Evolutionary conservation across 2,797 vertebrate species (phyloP), one percentile per base, ranked within the genome.

Genomic region (Podarcis siculus): DNA sequence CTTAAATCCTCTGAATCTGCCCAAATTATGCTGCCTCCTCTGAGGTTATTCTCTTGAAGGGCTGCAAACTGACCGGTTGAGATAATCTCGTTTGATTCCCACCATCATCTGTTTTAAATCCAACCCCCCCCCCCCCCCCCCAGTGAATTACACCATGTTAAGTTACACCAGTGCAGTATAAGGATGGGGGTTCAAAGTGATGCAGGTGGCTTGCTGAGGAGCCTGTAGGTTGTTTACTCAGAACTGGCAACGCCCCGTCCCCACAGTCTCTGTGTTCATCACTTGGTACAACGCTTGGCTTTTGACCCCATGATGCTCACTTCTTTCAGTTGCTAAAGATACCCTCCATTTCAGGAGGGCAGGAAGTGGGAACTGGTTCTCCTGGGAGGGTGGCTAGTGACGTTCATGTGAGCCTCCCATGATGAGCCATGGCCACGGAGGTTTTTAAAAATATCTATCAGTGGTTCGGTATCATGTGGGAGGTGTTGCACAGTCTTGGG

Each of bases 221-320:
- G 25, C 1, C 55, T 32, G 82, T 61, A 5, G 30, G 13, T 85
- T 87, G 86, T 85, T 90, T 84, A 69, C 21, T 81, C 25, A 12
- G 15, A 69, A 30, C 61, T 79, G 73, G 39, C 84, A 82, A 71
- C 49, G 49, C 88, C 88, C 87, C 82, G 58, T n/a, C 67, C 49
- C 35, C 27, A n/a, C 13, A 78, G 69, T 17, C 39, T 10, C n/a
- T 67, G 30, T 49, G 69, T 81, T 81, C 76, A 42, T 10, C 27
- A 55, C n/a, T 81, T 17, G 32, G 61, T 45, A 67, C 72, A 66
- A 76, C 45, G 55, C 78, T 85, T 71, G 83, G 39, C 27, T 75
- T 85, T 37, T 85, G 39, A 75, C 58, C 55, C 66, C 61, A 25
- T 30, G 66, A 58, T 35, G 73, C 58, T 88, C 79, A 58, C 21